A percentile compares a stretch with the other conserved stretches of the same genome.
phyloP scores from a whole-genome alignment of 2,113 vertebrate species.

The Anseranas semipalmata region DNA sequence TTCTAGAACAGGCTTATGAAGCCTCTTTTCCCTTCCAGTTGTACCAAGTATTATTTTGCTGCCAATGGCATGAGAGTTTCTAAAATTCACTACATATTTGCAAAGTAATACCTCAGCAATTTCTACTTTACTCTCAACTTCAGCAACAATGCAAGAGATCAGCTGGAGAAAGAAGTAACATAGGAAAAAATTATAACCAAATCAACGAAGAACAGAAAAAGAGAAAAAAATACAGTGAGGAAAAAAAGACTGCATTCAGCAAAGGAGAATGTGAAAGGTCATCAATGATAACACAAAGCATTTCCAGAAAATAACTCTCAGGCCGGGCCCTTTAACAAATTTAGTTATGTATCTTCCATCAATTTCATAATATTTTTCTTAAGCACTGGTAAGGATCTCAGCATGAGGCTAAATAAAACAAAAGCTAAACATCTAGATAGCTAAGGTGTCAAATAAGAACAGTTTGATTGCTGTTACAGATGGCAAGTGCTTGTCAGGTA shows the following conservation, averaged over 20 bases:
- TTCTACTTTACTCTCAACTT: not conserved
- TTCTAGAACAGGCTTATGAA: not conserved
- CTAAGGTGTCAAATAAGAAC: not conserved
- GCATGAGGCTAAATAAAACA: not conserved
- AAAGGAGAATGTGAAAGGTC: not conserved
- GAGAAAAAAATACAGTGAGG: not conserved
- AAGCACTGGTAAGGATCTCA: not conserved
- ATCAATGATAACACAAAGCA: not conserved
- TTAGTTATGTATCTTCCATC: not conserved
- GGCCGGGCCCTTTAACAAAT: not conserved
- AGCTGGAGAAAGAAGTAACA: not conserved
- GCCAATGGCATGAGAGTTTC: not conserved
- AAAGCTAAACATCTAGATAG: not conserved
- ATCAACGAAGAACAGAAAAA: not conserved
- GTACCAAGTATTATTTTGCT: not conserved
- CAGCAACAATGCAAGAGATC: not conserved
- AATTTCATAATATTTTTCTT: not conserved
- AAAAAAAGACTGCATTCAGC: not conserved
- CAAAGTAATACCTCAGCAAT: not conserved
- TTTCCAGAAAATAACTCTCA: not conserved
- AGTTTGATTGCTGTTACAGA: not conserved
- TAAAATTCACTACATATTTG: not conserved
- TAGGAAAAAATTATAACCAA: not conserved
- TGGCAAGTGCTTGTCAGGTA: not conserved
- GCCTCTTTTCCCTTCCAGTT: not conserved